These are phyloP conservation scores for Ammodytes marinus DNA, from an alignment of 2,113 vertebrate species.

Conservation along the genomic window DNA sequence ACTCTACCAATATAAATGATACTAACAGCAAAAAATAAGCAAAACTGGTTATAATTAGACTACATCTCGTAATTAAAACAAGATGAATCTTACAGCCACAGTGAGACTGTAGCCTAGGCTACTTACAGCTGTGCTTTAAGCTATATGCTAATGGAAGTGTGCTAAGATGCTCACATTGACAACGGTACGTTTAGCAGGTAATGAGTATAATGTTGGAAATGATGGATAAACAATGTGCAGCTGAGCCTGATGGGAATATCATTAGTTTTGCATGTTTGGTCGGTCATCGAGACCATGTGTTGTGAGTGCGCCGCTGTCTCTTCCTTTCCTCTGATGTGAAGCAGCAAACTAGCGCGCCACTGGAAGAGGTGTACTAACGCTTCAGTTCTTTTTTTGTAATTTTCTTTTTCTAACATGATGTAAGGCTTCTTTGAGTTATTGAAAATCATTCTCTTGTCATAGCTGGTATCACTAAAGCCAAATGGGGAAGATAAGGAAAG, in stretches of 20 bases:
- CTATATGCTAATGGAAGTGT: not conserved
- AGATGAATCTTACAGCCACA: not conserved
- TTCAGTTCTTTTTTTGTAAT: not conserved
- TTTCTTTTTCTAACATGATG: not conserved
- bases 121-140: not conserved
- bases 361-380: slow-evolving; percentile 13
- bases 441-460: not conserved
- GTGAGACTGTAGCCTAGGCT: not conserved
- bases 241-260: not conserved
- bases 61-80: not conserved
- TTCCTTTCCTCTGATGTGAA: slow-evolving; percentile 12
- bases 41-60: not conserved
- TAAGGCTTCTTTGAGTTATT: slow-evolving; percentile 3
- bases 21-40: not conserved
- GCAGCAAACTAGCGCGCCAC: not conserved
- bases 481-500: not conserved
- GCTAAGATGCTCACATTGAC: not conserved
- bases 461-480: not conserved
- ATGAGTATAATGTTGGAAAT: not conserved
- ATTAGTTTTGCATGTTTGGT: not conserved
- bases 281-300: not conserved
- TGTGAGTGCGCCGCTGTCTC: slow-evolving; percentile 7
- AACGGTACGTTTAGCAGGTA: not conserved
- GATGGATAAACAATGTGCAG: not conserved
- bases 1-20: not conserved